Evolutionary conservation across 2,888 invertebrate species (phyloP), one percentile per base, ranked within the genome.

Genomic region (Epinotia bilunana): DNA sequence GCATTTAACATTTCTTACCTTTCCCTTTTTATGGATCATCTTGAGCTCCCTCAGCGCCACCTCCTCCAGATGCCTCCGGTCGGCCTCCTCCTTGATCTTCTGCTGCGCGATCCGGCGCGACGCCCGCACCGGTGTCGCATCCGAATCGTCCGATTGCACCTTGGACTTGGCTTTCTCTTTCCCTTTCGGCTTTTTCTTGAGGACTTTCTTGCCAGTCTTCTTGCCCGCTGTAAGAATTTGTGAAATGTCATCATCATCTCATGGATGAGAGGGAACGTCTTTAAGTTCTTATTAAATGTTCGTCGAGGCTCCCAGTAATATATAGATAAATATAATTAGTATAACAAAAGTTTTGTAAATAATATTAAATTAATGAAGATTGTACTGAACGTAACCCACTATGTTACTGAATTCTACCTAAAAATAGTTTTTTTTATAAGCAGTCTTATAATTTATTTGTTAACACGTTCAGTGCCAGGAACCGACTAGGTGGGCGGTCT

Each of bases 81-180:
- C 97, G 0, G 97, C 97, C 86, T 98, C 97, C 84, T 98, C 98
- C 79, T 96, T 96, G 76, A 98, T 97, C 88, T 98, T 97, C 83
- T 97, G 95, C 88, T 98, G 98, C 0, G 98, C 98, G 80, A 98
- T 97, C 76, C 98, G 94, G 0, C 98, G 94, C 2, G 98, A 98
- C 83, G 97, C 97, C 9, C 98, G 91, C 5, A 98, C 96, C 0
- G 95, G 95, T 18, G 94, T 87, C 23, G 89, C 83, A 64, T 91
- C 94, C 0, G 88, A 87, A 1, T 93, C 91, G 0, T 89, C 86
- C 0, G 82, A 83, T 0, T 78, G 78, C 11, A 79, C 79, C 0
- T 68, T 79, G 0, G 81, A 61, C 33, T 28, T 57, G 0, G 81
- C 79, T 64, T 86, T 87, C 11, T 85, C 78, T 78, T 84, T 85